These are phyloP conservation scores for Emys orbicularis DNA, from an alignment of 2,797 vertebrate genomes.

Conservation along the genomic window DNA sequence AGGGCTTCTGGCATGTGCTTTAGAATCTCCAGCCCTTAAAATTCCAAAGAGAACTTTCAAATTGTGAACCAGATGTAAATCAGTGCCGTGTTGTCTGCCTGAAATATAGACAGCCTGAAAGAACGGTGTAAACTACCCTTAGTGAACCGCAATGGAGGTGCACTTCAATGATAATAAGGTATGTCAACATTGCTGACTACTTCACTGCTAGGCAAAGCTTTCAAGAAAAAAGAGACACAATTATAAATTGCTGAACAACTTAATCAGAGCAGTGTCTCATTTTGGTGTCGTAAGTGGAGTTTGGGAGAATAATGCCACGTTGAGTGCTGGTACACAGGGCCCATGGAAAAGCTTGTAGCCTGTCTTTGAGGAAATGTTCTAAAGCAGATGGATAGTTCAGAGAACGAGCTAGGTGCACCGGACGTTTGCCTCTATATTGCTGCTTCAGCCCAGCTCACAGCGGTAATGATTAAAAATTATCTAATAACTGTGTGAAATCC, in stretches of 20 bases:
- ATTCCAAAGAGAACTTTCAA: background rate
- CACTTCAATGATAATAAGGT: background rate
- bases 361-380: background rate
- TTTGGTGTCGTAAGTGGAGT: background rate
- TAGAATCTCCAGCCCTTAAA: background rate
- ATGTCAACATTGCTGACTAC: background rate
- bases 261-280: background rate
- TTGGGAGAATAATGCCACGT: background rate
- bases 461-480: background rate
- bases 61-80: background rate
- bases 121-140: background rate
- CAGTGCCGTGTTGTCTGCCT: too few relatives aligned
- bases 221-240: background rate
- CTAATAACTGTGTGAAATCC: background rate
- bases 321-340: background rate
- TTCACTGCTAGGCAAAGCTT: background rate
- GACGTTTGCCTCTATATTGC: background rate
- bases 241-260: background rate
- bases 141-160: background rate
- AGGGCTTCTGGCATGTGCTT: background rate
- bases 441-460: background rate
- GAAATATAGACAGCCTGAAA: too few relatives aligned
- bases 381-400: background rate
- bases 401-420: background rate
- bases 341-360: background rate